Base-by-base conservation (phyloP, 2,113 vertebrate genomes). In the Toxotes chatareus region DNA sequence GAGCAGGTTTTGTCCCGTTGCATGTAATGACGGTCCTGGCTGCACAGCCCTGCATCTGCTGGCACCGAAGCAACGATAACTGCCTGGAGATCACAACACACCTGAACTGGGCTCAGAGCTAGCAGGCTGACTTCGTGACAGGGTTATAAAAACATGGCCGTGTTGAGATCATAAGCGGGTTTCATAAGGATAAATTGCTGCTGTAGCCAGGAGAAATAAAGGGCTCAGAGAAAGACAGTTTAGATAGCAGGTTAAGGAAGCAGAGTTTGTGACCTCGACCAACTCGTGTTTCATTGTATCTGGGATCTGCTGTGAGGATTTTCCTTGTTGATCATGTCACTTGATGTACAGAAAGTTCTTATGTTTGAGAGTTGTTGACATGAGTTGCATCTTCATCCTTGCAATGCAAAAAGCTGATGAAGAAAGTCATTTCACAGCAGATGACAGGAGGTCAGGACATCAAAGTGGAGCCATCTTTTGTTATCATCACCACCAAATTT, bases 1-100 rank as follows among this genome's bases (percentile, higher is more conserved):
- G 81, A 85, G 75, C 79, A 80, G 68, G 72, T 87, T 92, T 87
- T 3, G 65, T 84, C 82, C 80, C 14, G 0, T 47, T 79, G 61
- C 61, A 56, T 57, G 55, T 61, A 64, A 79, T 73, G 85, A 76
- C n/a, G 40, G 67, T 59, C 66, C 69, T 38, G 71, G 80, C 79
- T 80, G 75, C 73, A 55, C 40, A 10, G 65, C 77, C 65, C 68
- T 65, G 77, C 82, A 69, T 87, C 84, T 71, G 73, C 76, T 83
- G 72, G 78, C 60, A 56, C 32, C 44, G 72, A 65, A 68, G 59
- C 59, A 11, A 8, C 19, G 60, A 68, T 78, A 62, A 83, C 65
- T 72, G 68, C 65, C 76, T 69, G 49, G 65, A 82, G 81, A 88
- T 80, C 85, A 82, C 64, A 85, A 80, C 53, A 38, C 36, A 61